Base-by-base conservation (phyloP, 2,888 invertebrate species). In the Siphonodentalium dalli region DNA sequence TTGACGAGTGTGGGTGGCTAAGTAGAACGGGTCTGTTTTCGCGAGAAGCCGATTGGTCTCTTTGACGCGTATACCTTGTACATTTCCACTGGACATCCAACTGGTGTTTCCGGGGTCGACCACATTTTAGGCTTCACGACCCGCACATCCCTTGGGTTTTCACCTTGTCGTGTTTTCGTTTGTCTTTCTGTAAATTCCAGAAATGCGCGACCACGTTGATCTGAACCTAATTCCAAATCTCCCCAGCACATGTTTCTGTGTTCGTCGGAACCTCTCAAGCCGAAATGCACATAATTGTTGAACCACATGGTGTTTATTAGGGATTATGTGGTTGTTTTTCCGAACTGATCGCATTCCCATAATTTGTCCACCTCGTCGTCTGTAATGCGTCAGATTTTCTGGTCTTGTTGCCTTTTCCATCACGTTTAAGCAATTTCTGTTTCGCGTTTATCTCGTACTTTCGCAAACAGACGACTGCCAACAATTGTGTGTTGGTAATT, bases 261-360 rank as follows among this genome's bases (percentile, higher is more conserved):
- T 18, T 60, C 56, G n/a, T 52, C 28, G 0, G 15, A 13, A n/a
- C 53, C 27, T 6, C 55, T 6, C 3, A 49, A 20, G 1, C 53
- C 60, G 47, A 57, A 60, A 38, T 49, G 49, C 9, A 57, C 44
- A 2, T 50, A 54, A 15, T 54, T 54, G 18, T 35, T 48, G 27
- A 54, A 41, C 56, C 54, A 61, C 6, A 58, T 15, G 11, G 53
- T 56, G 21, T 56, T n/a, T n/a, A n/a, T n/a, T n/a, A n/a, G n/a
- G n/a, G n/a, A n/a, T n/a, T n/a, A n/a, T n/a, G n/a, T n/a, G n/a
- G n/a, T n/a, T n/a, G n/a, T n/a, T n/a, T n/a, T n/a, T n/a, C n/a
- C n/a, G n/a, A n/a, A n/a, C n/a, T n/a, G n/a, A n/a, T n/a, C n/a
- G n/a, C n/a, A n/a, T n/a, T n/a, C n/a, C n/a, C n/a, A n/a, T n/a